phyloP scores from a whole-genome alignment of 2,888 invertebrate genomes.

The Platycheirus rosarum region DNA sequence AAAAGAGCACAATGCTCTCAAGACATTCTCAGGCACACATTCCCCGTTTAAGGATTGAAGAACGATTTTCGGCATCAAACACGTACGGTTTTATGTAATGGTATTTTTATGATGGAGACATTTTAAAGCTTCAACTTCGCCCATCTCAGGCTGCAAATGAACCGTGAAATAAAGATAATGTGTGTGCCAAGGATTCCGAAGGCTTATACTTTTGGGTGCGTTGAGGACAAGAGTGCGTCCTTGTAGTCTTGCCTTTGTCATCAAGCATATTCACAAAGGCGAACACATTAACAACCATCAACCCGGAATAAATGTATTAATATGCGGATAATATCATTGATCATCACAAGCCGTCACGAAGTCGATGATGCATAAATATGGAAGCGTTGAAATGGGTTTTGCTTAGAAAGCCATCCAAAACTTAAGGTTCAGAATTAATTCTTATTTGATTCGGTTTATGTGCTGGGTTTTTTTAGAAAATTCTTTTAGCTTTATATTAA shows the following conservation, averaged over 20 bases:
- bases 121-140: conserved; percentile 59
- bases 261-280: conserved; percentile 40
- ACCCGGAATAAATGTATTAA: conserved; percentile 44
- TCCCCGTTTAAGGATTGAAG: conserved; percentile 18
- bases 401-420: too few species aligned
- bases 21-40: background rate
- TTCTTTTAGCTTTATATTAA: too few species aligned
- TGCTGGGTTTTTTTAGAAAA: too few species aligned
- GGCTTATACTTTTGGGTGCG: conserved; percentile 43
- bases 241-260: conserved; percentile 45
- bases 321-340: conserved; percentile 60
- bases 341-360: conserved; percentile 41
- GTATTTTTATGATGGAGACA: conserved; percentile 61
- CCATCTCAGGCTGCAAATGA: conserved; percentile 63
- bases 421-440: too few species aligned
- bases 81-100: conserved; percentile 57
- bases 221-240: conserved; percentile 39
- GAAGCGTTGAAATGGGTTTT: too few species aligned
- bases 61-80: conserved; percentile 48
- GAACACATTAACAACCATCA: conserved; percentile 45
- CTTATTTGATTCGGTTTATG: too few species aligned
- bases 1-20: conserved; percentile 27
- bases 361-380: conserved; percentile 47
- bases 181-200: conserved; percentile 44
- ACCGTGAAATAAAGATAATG: conserved; percentile 70